These are phyloP conservation scores for Petromus typicus DNA, from an alignment of 2,113 vertebrate species.

Conservation along the genomic window DNA sequence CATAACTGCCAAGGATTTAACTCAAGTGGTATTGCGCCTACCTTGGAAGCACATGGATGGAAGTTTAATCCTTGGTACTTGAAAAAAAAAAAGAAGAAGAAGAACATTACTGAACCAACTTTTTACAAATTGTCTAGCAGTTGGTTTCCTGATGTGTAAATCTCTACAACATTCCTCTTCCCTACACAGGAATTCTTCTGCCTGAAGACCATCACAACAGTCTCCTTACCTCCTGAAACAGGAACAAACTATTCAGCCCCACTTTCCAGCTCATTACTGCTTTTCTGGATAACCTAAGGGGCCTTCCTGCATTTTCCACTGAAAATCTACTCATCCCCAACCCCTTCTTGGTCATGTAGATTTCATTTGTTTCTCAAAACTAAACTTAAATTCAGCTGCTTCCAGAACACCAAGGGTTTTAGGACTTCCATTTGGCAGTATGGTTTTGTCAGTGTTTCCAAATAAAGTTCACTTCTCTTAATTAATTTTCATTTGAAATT, in stretches of 20 bases:
- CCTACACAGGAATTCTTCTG: neutral
- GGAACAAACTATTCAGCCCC: too few species aligned
- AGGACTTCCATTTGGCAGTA: neutral
- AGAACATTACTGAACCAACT: neutral
- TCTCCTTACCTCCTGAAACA: neutral
- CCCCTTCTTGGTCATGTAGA: neutral
- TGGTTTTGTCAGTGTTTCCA: neutral
- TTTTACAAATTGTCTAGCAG: neutral
- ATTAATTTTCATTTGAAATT: too few species aligned
- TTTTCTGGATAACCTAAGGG: neutral
- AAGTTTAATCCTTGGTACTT: too few species aligned
- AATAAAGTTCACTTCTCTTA: too few species aligned
- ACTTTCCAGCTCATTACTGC: too few species aligned
- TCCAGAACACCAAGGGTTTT: neutral
- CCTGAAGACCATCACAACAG: neutral
- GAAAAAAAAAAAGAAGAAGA: too few species aligned
- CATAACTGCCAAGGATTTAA: too few species aligned
- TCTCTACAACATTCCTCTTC: neutral
- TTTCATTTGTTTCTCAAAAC: neutral
- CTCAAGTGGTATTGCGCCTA: too few species aligned
- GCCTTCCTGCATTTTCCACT: neutral
- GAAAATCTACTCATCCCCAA: neutral
- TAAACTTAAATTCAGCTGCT: neutral
- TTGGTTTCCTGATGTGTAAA: neutral
- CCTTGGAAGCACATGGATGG: too few species aligned